These are phyloP conservation scores for Ctenicera cuprea DNA, from an alignment of 2,888 invertebrate species.

Conservation along the genomic window DNA sequence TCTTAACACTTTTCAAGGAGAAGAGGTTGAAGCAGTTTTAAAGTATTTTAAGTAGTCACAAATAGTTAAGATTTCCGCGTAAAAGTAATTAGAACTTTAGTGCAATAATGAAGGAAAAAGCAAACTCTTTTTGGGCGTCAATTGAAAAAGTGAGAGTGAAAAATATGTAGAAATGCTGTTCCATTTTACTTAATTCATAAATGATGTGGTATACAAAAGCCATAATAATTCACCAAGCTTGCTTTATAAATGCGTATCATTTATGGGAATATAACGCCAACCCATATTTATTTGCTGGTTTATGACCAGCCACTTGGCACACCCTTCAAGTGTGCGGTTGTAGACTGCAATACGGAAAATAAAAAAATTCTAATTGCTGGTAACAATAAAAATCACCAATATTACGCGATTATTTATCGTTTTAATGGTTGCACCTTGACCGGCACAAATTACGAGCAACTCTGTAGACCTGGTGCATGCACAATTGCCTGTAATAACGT, in stretches of 20 bases:
- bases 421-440: constrained; percentile 41
- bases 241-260: neutral
- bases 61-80: too few relatives aligned
- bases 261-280: neutral
- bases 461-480: constrained; percentile 29
- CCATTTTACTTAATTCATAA: neutral
- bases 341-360: neutral
- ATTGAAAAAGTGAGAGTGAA: too few relatives aligned
- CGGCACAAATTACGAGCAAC: constrained; percentile 41
- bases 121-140: too few relatives aligned
- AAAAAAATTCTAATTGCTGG: constrained; percentile 37
- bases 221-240: neutral
- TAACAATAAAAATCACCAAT: constrained; percentile 32
- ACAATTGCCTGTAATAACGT: constrained; percentile 42
- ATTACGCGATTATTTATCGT: constrained; percentile 33
- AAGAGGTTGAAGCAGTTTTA: too few relatives aligned
- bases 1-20: too few relatives aligned
- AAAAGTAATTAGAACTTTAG: too few relatives aligned
- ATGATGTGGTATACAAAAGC: neutral
- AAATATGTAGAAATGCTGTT: too few relatives aligned
- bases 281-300: constrained; percentile 28
- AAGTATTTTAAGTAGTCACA: too few relatives aligned
- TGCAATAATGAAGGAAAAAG: too few relatives aligned
- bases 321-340: constrained; percentile 14
- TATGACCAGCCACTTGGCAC: constrained; percentile 29